Conservation (phyloP, 2,888 invertebrate genomes). For the Gortyna flavago region DNA sequence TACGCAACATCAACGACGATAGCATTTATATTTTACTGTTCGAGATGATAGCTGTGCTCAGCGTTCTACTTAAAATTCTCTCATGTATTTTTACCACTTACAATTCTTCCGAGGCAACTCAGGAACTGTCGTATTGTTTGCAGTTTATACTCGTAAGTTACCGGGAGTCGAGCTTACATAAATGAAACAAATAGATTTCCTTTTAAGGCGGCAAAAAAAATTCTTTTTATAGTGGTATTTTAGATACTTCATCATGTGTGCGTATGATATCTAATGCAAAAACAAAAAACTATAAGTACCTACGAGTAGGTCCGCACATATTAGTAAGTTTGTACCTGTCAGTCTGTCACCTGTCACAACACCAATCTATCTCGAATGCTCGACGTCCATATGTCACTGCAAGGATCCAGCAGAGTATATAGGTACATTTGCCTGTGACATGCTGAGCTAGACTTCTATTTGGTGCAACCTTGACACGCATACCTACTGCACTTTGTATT, state of each 20-base stretch:
- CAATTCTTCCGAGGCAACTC: conserved; percentile 31
- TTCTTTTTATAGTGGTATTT: conserved; percentile 5
- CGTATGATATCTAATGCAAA: neutral
- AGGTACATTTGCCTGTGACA: no score
- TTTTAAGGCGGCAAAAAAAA: neutral
- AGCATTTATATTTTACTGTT: conserved; percentile 49
- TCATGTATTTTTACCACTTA: conserved; percentile 38
- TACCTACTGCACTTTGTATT: no score
- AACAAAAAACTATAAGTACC: neutral
- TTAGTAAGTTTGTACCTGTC: no score
- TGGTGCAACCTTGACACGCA: no score
- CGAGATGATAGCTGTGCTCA: conserved; percentile 39
- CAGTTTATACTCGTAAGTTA: conserved; percentile 32
- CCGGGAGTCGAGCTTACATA: conserved; percentile 14
- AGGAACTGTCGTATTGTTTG: conserved; percentile 33
- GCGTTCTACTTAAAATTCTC: conserved; percentile 39
- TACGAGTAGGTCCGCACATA: neutral
- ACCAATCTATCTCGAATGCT: no score
- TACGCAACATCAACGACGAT: conserved; percentile 28
- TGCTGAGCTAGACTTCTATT: no score
- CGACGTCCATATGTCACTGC: no score
- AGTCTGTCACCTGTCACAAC: no score
- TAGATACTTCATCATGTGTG: neutral
- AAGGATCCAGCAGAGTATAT: no score
- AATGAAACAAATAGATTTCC: conserved; percentile 31